Evolutionary conservation across 2,113 vertebrate species (phyloP).

Genomic region (Vulpes vulpes): DNA sequence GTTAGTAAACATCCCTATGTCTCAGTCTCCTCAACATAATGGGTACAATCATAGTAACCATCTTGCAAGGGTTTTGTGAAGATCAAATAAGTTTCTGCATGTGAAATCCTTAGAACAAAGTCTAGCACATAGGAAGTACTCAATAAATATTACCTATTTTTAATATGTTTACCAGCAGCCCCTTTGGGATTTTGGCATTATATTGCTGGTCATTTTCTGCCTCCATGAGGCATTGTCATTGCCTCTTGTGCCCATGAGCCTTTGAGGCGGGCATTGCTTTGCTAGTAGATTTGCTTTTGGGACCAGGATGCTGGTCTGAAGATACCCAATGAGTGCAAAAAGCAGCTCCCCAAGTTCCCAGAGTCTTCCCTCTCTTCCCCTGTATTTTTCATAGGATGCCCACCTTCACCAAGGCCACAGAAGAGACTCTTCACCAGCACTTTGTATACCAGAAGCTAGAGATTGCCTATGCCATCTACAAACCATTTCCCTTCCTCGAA

Average conservation of each 20-base stretch:
- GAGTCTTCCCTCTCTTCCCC: background rate
- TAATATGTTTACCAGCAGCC: background rate
- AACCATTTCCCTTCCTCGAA: conserved; percentile 78
- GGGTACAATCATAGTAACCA: background rate
- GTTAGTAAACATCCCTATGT: background rate
- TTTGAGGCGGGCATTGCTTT: background rate
- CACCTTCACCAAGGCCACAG: background rate
- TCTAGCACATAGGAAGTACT: background rate
- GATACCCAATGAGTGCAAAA: background rate
- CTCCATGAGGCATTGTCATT: background rate
- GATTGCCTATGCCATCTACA: conserved; percentile 70
- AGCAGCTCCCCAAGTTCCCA: background rate
- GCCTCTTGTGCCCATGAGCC: background rate
- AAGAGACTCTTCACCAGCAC: conserved; percentile 66
- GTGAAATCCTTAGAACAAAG: background rate
- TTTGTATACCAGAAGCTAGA: conserved; percentile 64
- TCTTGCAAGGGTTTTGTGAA: background rate
- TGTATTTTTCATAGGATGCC: conserved; percentile 12
- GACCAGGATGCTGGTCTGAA: background rate
- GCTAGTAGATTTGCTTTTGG: background rate
- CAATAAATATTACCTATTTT: background rate
- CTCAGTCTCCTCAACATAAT: background rate
- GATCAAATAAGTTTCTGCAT: background rate
- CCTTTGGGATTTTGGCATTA: background rate
- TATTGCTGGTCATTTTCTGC: background rate